Percentiles rank a stretch among this genome's conserved stretches.
Conservation (phyloP, 1,140 invertebrate genomes). For the Achroia grisella region DNA sequence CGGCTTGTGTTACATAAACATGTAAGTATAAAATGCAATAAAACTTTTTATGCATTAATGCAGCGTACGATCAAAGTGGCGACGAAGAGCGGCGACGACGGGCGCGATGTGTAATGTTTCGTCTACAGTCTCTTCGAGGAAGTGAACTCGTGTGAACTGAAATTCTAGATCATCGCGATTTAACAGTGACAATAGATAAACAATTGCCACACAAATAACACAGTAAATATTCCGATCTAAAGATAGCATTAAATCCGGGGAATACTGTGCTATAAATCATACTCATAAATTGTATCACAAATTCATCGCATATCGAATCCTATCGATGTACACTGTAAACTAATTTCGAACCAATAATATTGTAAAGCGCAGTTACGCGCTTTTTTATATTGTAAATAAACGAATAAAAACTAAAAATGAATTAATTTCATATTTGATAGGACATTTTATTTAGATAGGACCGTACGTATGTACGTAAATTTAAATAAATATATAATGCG, state of each 20-base stretch:
- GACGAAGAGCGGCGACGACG: constrained; percentile 25
- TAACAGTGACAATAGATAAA: constrained; percentile 32
- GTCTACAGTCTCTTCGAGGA: constrained; percentile 49
- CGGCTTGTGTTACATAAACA: too few relatives aligned
- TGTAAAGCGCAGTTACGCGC: too few relatives aligned
- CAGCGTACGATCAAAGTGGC: constrained; percentile 20
- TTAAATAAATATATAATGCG: too few relatives aligned
- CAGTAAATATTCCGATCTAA: neutral
- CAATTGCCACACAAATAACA: constrained; percentile 29
- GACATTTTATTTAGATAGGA: too few relatives aligned
- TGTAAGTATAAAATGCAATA: too few relatives aligned
- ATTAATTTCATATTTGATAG: too few relatives aligned
- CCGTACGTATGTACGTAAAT: too few relatives aligned
- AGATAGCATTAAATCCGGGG: too few relatives aligned
- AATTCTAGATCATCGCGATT: too few relatives aligned
- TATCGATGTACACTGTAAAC: neutral
- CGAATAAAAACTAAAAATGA: too few relatives aligned
- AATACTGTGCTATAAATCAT: neutral
- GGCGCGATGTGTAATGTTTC: constrained; percentile 37
- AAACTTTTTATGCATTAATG: neutral
- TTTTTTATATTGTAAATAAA: too few relatives aligned
- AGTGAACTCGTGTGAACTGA: constrained; percentile 35
- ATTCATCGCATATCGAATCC: neutral
- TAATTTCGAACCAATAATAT: too few relatives aligned
- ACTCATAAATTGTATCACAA: neutral